Conservation (phyloP, 2,888 invertebrate genomes). For the Mimas tiliae region DNA sequence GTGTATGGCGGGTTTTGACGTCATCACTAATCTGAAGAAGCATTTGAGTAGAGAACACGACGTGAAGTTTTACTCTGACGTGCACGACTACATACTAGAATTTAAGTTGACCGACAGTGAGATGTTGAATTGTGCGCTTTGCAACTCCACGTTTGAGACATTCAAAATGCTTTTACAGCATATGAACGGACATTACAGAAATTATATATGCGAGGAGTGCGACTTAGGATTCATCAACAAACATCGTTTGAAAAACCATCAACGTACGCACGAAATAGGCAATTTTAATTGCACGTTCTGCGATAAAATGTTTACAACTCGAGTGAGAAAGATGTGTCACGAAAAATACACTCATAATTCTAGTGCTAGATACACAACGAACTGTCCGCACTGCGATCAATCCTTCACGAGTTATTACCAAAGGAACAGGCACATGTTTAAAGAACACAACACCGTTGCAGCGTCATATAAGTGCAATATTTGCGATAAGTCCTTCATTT, state of each 20-base stretch:
- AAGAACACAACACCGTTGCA: slow-evolving; percentile 64
- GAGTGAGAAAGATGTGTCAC: slow-evolving; percentile 64
- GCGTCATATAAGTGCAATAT: slow-evolving; percentile 74
- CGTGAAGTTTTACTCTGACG: slow-evolving; percentile 64
- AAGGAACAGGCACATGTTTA: slow-evolving; percentile 70
- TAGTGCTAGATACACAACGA: slow-evolving; percentile 64
- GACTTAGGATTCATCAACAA: slow-evolving; percentile 72
- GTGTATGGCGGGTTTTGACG: slow-evolving; percentile 50
- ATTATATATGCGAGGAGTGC: slow-evolving; percentile 71
- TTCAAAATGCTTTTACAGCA: slow-evolving; percentile 75
- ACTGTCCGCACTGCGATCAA: slow-evolving; percentile 69
- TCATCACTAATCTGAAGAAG: slow-evolving; percentile 57
- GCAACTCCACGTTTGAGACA: slow-evolving; percentile 67
- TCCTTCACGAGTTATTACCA: slow-evolving; percentile 73
- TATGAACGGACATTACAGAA: slow-evolving; percentile 76
- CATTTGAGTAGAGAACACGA: slow-evolving; percentile 64
- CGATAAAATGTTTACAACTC: slow-evolving; percentile 67
- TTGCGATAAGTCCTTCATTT: slow-evolving; percentile 70
- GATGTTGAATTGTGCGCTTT: slow-evolving; percentile 66
- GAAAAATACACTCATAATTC: slow-evolving; percentile 74
- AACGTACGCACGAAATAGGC: slow-evolving; percentile 66
- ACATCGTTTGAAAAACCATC: slow-evolving; percentile 67
- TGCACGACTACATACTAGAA: slow-evolving; percentile 68
- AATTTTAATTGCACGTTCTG: slow-evolving; percentile 68
- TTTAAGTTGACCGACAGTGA: slow-evolving; percentile 63